Base-by-base conservation (phyloP, 2,797 vertebrate genomes). In the Okamejei kenojei region DNA sequence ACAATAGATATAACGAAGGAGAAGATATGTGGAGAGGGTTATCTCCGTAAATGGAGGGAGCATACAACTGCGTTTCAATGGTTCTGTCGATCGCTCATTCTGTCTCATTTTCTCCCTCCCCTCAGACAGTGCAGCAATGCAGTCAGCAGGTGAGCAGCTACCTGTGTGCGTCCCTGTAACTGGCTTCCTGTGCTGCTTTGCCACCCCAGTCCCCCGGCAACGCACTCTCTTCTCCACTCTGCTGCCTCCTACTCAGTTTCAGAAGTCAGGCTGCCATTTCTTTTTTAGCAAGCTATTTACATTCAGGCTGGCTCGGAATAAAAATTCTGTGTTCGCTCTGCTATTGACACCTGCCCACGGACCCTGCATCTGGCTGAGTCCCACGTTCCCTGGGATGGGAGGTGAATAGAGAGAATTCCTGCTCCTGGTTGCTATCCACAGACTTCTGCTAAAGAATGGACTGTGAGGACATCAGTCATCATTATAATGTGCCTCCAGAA, bases 81-180 rank as follows among this genome's bases (percentile, higher is more conserved):
- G 4, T 68, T 35, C 63, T 19, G 63, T 21, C 17, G 7, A 88
- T 88, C 15, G 19, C 61, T 88, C 65, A 68, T 88, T 45, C 84
- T 65, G 84, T 88, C 84, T 63, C 65, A 88, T 88, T 92, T 54
- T 93, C 38, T 80, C 76, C 80, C 26, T 26, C 61, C 9, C 32
- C 35, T 45, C 90, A 88, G 61, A 68, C n/a, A 88, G 15, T 88
- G 84, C 84, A 68, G 68, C 1, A 63, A 19, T 32, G 61, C 84
- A 88, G 61, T 2, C 7, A 88, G n/a, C 84, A 88, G 84, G 84
- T 88, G 84, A 88, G 84, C 84, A 88, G n/a, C n/a, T 88, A n/a
- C 63, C n/a, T 65, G 7, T 35, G 61, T 68, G 84, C 15, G 29
- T 93, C 32, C 54, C 71, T 9, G 26, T 26, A 15, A 63, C 93